phyloP scores from a whole-genome alignment of 2,888 invertebrate species.

The Lithosia quadra region DNA sequence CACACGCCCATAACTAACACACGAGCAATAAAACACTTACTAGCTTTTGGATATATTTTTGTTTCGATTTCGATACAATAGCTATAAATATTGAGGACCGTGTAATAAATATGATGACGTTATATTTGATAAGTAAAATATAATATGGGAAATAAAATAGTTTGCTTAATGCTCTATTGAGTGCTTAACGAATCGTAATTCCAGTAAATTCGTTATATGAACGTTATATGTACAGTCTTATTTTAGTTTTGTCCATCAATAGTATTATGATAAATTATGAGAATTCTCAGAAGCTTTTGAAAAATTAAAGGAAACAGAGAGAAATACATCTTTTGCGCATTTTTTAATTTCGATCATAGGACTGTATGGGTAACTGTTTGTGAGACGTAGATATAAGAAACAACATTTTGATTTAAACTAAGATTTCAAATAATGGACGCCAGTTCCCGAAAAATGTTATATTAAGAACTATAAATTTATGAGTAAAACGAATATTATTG shows the following conservation, averaged over 20 bases:
- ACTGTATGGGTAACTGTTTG: background rate
- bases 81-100: conserved; percentile 13
- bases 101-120: conserved; percentile 25
- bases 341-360: background rate
- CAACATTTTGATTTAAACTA: too few species aligned
- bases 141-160: conserved; percentile 21
- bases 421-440: too few species aligned
- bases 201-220: background rate
- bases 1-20: conserved; percentile 35
- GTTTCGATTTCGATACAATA: conserved; percentile 15
- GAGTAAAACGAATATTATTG: too few species aligned
- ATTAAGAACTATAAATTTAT: too few species aligned
- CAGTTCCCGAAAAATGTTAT: too few species aligned
- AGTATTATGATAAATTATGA: background rate
- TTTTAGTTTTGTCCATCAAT: background rate
- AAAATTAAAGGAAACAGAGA: too few species aligned
- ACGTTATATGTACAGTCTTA: too few species aligned
- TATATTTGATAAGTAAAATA: conserved; percentile 17
- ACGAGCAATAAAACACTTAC: conserved; percentile 33
- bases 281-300: too few species aligned
- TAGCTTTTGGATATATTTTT: conserved; percentile 25
- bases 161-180: conserved; percentile 10
- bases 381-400: background rate
- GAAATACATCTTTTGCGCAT: background rate
- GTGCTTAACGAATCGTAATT: background rate